Base-by-base conservation (phyloP, 2,888 invertebrate genomes). In the Hylaea fasciaria region DNA sequence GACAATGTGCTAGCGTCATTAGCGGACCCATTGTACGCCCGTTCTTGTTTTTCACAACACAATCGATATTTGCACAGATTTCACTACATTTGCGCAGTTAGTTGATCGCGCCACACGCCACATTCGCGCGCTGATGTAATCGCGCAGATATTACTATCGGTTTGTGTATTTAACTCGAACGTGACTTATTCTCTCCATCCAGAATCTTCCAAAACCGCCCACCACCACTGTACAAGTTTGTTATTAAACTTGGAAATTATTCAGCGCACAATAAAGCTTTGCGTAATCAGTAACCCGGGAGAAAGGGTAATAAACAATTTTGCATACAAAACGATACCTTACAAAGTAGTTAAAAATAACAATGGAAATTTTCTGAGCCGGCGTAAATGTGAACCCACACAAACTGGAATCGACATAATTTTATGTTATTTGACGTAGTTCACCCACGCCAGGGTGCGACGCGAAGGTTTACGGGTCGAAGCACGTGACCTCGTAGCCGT, bases 51-150 rank as follows among this genome's bases (percentile, higher is more conserved):
- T 85, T 83, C 82, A 76, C 74, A 68, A 65, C 68, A 78, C 71
- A 79, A 83, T 80, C 78, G 77, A 80, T 89, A 81, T 89, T 91
- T 89, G 79, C 80, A 83, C 86, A 89, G 86, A 85, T 87, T 88
- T 85, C 74, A 69, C 69, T 74, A 79, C 75, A 79, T 83, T 84
- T 90, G 87, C 92, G 89, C 87, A 89, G 86, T 87, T 81, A 78
- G 71, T 68, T 55, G 51, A 64, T 48, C 56, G 4, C 28, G 35
- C 55, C 35, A 8, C 55, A 58, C 55, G 60, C 66, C 66, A 69
- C 68, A 75, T 77, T 77, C 69, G 78, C 71, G 68, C 69, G 49
- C 75, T 87, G 82, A 85, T 86, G 86, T 85, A 87, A 89, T 82
- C 77, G 64, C 56, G 48, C 40, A 52, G 51, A 57, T 60, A 58